Conservation (phyloP, 2,888 invertebrate genomes). For the Cylindroiulus punctatus region DNA sequence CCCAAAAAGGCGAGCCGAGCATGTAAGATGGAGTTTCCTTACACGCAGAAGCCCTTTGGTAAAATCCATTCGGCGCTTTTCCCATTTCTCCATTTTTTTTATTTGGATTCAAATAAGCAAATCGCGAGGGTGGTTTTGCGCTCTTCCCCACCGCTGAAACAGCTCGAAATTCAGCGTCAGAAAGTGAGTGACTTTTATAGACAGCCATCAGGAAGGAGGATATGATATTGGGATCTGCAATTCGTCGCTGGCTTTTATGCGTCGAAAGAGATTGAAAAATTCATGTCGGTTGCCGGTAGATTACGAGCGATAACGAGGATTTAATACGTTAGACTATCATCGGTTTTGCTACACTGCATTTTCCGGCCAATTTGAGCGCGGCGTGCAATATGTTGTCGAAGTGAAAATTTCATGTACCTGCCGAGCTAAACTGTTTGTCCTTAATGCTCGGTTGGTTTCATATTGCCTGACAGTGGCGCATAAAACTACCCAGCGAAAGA, state of each 20-base stretch:
- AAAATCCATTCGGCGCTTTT: not conserved
- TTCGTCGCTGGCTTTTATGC: conserved; percentile 23
- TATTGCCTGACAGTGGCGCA: conserved; percentile 46
- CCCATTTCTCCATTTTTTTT: not conserved
- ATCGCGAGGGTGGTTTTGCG: not conserved
- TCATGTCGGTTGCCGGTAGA: conserved; percentile 57
- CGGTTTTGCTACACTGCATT: conserved; percentile 55
- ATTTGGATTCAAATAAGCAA: conserved; percentile 43
- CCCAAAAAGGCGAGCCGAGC: too few species aligned
- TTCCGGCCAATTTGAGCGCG: conserved; percentile 56
- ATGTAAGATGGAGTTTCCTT: too few species aligned
- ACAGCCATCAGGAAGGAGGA: conserved; percentile 23
- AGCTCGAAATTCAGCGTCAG: not conserved
- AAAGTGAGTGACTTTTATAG: conserved; percentile 45
- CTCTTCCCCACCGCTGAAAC: not conserved
- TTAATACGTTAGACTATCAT: conserved; percentile 57
- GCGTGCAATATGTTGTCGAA: conserved; percentile 56
- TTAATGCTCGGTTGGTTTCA: conserved; percentile 50
- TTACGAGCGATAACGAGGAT: conserved; percentile 57
- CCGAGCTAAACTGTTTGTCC: conserved; percentile 48
- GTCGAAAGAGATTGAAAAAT: conserved; percentile 56
- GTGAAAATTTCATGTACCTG: conserved; percentile 57
- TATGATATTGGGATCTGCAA: conserved; percentile 1
- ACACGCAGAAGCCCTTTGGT: not conserved
- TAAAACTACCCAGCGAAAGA: not conserved